Evolutionary conservation across 2,797 vertebrate genomes (phyloP), one percentile per base, ranked within the genome.

Genomic region (Danio jaintianensis): DNA sequence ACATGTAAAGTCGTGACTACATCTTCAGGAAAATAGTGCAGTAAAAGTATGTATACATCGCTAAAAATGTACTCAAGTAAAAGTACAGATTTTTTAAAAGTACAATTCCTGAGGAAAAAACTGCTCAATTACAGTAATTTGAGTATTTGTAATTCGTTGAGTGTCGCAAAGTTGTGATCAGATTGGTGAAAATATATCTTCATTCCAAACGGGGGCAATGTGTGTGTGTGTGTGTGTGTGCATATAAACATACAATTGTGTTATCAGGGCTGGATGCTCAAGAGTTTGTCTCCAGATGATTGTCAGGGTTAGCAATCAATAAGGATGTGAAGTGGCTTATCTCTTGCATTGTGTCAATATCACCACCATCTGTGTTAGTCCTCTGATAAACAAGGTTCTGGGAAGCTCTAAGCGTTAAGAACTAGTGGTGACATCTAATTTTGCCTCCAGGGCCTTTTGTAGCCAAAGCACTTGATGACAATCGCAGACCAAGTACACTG

Each of bases 281-380:
- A 6, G 81, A 81, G 81, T 84, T 82, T 75, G 78, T 82, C 84
- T 85, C 67, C 63, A 64, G 80, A 73, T 85, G 83, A 82, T 82
- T 81, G 82, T 81, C 75, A 85, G 76, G 69, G 68, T 55, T 71
- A 79, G 62, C 74, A 85, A 89, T 88, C 84, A 68, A 89, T 89
- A 82, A 73, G 75, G 83, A 78, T 90, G 86, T 88, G 79, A 87
- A 88, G 86, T 89, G 87, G 85, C 86, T 92, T 87, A 90, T 87
- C 85, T 83, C 47, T 83, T 81, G 84, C 79, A 81, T 82, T 86
- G 75, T 89, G 88, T 89, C 90, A 89, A 82, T 88, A 89, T 81
- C 85, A 83, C 53, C 84, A 84, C 85, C 78, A 85, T 84, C 81
- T 78, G 83, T 84, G 82, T 86, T 83, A 88, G 85, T 72, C 78